Evolutionary conservation across 92 coral and sea anemone species (phyloP).

Genomic region (Heteractis magnifica): DNA sequence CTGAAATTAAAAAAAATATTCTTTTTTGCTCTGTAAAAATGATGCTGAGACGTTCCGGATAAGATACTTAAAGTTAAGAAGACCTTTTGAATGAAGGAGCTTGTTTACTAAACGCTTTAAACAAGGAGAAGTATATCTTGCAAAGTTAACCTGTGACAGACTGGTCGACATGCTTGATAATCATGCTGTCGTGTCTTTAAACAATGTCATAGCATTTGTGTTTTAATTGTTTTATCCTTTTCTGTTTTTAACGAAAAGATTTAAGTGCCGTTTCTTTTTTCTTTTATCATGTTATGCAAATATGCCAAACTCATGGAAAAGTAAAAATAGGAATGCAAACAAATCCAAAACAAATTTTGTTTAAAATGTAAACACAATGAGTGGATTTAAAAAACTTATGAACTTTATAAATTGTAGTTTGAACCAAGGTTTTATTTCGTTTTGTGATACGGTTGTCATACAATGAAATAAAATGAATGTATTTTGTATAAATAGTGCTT

Average conservation of each 20-base stretch:
- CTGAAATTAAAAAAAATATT: neutral
- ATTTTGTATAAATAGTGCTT: no score
- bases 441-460: no score
- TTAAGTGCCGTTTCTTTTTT: neutral
- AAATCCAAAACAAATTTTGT: neutral
- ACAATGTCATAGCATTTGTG: slow-evolving; percentile 4
- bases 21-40: neutral
- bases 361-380: neutral
- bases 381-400: neutral
- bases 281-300: neutral
- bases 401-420: no score
- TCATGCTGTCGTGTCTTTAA: neutral
- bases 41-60: neutral
- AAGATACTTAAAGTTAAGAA: neutral
- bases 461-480: no score
- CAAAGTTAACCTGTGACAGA: neutral
- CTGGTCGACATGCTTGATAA: neutral
- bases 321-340: neutral
- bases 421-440: no score
- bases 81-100: neutral
- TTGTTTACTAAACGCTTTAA: neutral
- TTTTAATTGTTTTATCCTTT: neutral
- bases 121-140: neutral
- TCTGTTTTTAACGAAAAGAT: neutral
- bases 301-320: neutral